Percentiles rank a stretch among this genome's conserved stretches.
phyloP scores from a whole-genome alignment of 2,113 vertebrate species.

The Chinchilla lanigera region DNA sequence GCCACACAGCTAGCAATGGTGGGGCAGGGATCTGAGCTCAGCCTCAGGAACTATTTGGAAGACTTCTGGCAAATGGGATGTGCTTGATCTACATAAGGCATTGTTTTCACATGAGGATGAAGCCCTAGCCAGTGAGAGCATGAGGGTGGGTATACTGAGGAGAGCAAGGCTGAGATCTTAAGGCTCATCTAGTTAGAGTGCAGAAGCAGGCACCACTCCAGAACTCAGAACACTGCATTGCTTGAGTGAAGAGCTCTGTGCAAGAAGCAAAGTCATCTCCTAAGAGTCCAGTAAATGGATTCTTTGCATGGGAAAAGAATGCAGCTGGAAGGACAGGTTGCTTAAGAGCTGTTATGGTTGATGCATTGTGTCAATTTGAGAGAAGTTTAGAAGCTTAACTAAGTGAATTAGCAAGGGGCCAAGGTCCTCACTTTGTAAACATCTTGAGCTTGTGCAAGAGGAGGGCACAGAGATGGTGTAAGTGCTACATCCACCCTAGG shows the following conservation, averaged over 20 bases:
- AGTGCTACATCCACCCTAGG: background rate
- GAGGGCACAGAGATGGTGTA: background rate
- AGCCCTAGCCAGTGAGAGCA: background rate
- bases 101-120: background rate
- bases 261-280: background rate
- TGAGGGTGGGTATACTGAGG: background rate
- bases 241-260: background rate
- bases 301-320: background rate
- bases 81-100: rapidly evolving
- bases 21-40: no score
- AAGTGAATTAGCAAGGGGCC: background rate
- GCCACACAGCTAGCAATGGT: background rate
- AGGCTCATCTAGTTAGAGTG: rapidly evolving
- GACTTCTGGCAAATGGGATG: background rate
- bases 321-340: background rate
- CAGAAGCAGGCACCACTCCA: background rate
- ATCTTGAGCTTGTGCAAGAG: background rate
- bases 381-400: background rate
- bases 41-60: background rate
- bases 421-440: background rate
- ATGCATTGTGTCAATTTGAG: background rate
- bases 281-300: background rate
- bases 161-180: rapidly evolving
- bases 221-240: rapidly evolving
- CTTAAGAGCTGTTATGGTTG: background rate